phyloP scores from a whole-genome alignment of 1,140 invertebrate species.

The Zaprionus ornatus region DNA sequence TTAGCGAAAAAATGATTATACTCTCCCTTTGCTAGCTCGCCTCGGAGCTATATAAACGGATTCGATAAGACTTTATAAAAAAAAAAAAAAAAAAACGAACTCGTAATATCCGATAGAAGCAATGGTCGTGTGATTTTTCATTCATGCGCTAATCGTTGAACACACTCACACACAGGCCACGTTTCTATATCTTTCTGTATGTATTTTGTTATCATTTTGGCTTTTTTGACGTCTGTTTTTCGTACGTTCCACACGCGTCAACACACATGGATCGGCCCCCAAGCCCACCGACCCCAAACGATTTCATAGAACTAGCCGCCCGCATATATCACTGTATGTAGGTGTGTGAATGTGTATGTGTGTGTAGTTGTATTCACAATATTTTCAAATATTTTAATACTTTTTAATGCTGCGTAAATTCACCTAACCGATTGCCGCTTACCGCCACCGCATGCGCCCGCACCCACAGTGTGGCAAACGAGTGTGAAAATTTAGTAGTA shows the following conservation, averaged over 20 bases:
- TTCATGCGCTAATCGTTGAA: constrained; percentile 74
- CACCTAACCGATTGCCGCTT: constrained; percentile 47
- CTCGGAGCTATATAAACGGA: neutral
- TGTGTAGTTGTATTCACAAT: neutral
- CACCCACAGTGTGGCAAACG: neutral
- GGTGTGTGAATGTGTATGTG: neutral
- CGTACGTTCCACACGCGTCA: constrained; percentile 61
- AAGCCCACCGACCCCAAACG: constrained; percentile 10
- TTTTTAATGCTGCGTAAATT: constrained; percentile 79
- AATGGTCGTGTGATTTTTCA: constrained; percentile 71
- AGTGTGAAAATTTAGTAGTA: neutral
- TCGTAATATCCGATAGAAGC: constrained; percentile 26
- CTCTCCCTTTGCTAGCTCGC: neutral
- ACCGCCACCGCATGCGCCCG: neutral
- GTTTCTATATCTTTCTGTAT: constrained; percentile 35
- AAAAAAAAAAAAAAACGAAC: constrained; percentile 1
- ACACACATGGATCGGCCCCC: constrained; percentile 15
- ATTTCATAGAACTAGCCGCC: constrained; percentile 16
- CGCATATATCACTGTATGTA: constrained; percentile 29
- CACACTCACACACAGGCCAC: constrained; percentile 14
- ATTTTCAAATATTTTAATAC: constrained; percentile 58
- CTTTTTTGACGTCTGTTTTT: constrained; percentile 48
- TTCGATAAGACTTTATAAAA: constrained; percentile 11
- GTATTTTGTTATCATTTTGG: constrained; percentile 43
- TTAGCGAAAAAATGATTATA: constrained; percentile 8